A percentile compares a stretch with the other conserved stretches of the same genome.
Conservation (phyloP, 2,113 vertebrate species). For the Brachionichthys hirsutus region DNA sequence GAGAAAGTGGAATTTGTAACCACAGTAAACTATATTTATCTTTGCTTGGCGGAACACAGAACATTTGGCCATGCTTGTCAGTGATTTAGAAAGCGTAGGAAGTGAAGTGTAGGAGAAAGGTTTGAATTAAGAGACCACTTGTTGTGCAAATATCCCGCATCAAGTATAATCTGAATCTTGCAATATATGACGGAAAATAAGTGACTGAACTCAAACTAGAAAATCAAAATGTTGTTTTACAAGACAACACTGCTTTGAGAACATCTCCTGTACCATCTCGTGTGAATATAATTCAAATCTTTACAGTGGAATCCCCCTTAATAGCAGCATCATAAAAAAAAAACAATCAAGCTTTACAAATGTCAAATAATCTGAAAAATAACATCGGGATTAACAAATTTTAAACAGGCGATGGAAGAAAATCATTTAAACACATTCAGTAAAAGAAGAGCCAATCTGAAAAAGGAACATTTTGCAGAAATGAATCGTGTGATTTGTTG, state of each 20-base stretch:
- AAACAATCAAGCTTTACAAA: conserved; percentile 52
- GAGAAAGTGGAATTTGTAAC: conserved; percentile 37
- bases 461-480: conserved; percentile 44
- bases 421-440: conserved; percentile 50
- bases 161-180: conserved; percentile 47
- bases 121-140: conserved; percentile 41
- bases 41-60: conserved; percentile 48
- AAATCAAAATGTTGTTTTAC: too few relatives aligned
- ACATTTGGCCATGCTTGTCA: conserved; percentile 60
- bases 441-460: conserved; percentile 41
- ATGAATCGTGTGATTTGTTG: conserved; percentile 45
- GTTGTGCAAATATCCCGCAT: conserved; percentile 70
- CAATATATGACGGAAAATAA: conserved; percentile 35
- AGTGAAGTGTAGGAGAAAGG: conserved; percentile 36
- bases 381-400: conserved; percentile 4
- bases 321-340: conserved; percentile 67
- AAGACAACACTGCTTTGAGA: conserved; percentile 55
- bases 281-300: conserved; percentile 36
- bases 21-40: conserved; percentile 17
- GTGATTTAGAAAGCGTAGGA: conserved; percentile 35
- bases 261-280: conserved; percentile 37
- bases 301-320: conserved; percentile 51
- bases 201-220: too few relatives aligned
- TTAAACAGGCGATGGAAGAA: conserved; percentile 62
- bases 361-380: too few relatives aligned